Evolutionary conservation across 2,113 vertebrate genomes (phyloP).

Genomic region (Acanthochromis polyacanthus): DNA sequence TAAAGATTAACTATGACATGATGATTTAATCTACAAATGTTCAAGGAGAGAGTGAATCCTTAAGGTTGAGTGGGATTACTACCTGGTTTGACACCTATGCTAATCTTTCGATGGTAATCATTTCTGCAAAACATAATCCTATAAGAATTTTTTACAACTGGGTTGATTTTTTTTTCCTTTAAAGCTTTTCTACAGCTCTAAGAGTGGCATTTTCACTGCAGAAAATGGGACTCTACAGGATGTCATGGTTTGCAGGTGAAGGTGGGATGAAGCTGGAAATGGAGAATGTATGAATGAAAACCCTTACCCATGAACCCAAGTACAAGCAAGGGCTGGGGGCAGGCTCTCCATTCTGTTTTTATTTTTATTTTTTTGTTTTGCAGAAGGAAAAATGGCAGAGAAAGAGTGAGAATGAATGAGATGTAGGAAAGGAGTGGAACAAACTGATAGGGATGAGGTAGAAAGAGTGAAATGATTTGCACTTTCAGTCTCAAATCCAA

Average conservation of each 20-base stretch:
- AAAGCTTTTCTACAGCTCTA: constrained; percentile 50
- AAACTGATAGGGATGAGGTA: constrained; percentile 8
- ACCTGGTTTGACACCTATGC: neutral
- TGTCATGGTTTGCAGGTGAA: constrained; percentile 14
- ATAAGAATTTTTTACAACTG: constrained; percentile 10
- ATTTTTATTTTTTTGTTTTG: neutral
- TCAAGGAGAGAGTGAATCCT: neutral
- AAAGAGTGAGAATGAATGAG: constrained; percentile 60
- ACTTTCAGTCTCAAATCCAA: constrained; percentile 62
- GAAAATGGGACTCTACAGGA: constrained; percentile 11
- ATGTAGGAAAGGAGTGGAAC: constrained; percentile 13
- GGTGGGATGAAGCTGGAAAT: constrained; percentile 2
- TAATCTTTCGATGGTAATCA: neutral
- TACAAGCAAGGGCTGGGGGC: constrained; percentile 85
- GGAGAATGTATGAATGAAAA: constrained; percentile 52
- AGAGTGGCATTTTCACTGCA: neutral
- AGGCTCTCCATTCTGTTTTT: constrained; percentile 82
- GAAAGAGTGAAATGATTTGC: constrained; percentile 9
- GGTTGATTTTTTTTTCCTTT: constrained; percentile 63
- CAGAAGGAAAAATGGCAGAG: constrained; percentile 64
- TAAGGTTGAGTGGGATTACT: constrained; percentile 16
- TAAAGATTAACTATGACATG: neutral
- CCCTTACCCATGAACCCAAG: constrained; percentile 88
- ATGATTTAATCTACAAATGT: constrained; percentile 21
- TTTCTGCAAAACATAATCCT: constrained; percentile 14